Evolutionary conservation across 2,888 invertebrate genomes (phyloP).

Genomic region (Temnothorax unifasciatus): DNA sequence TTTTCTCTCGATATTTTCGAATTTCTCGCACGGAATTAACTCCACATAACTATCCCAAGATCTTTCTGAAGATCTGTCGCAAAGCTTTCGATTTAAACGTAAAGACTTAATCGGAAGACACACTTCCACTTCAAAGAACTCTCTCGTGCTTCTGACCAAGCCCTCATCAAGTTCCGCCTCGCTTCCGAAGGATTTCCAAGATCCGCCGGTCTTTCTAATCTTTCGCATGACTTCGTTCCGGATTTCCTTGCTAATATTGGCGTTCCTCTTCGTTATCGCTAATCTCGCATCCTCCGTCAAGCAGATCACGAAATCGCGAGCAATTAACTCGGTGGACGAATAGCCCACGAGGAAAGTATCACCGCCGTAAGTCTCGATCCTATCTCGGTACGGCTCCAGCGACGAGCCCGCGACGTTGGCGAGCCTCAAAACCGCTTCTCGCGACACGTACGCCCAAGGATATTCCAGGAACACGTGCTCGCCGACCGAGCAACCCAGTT

Average conservation of each 20-base stretch:
- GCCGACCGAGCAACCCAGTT: slow-evolving; percentile 79
- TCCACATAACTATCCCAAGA: slow-evolving; percentile 90
- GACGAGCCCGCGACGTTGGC: slow-evolving; percentile 70
- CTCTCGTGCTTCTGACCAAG: slow-evolving; percentile 87
- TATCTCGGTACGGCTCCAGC: slow-evolving; percentile 69
- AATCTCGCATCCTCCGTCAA: slow-evolving; percentile 88
- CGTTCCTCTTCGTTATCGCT: slow-evolving; percentile 76
- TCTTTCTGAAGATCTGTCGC: slow-evolving; percentile 87
- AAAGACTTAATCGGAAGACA: slow-evolving; percentile 64
- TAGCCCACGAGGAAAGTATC: slow-evolving; percentile 89
- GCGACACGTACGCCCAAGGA: slow-evolving; percentile 81
- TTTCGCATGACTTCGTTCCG: slow-evolving; percentile 84
- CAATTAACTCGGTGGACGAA: slow-evolving; percentile 88
- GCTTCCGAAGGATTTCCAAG: slow-evolving; percentile 89
- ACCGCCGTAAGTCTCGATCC: slow-evolving; percentile 70
- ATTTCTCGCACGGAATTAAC: slow-evolving; percentile 87
- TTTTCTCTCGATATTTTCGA: slow-evolving; percentile 88
- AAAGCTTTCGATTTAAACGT: slow-evolving; percentile 83
- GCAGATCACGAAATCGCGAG: slow-evolving; percentile 91
- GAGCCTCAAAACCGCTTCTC: slow-evolving; percentile 66
- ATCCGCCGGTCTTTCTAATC: slow-evolving; percentile 87
- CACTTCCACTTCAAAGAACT: slow-evolving; percentile 89
- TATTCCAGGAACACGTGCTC: slow-evolving; percentile 83
- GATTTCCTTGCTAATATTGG: slow-evolving; percentile 70
- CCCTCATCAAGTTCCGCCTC: slow-evolving; percentile 89